Conservation (phyloP, 2,113 vertebrate species). For the Chloroceryle aenea region DNA sequence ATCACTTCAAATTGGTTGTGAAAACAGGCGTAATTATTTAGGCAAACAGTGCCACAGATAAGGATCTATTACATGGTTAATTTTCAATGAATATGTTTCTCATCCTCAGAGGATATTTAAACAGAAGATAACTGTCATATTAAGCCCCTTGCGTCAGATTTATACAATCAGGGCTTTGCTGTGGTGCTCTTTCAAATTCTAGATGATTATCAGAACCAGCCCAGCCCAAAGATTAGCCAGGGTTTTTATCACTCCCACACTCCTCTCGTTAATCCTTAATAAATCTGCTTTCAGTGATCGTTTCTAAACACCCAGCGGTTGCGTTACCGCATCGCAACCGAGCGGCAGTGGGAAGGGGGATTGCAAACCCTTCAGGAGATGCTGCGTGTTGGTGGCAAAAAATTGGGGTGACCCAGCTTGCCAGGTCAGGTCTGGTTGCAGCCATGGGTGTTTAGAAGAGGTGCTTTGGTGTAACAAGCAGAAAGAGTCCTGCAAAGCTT, state of each 20-base stretch:
- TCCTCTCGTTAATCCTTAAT: conserved; percentile 2
- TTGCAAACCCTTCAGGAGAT: not conserved
- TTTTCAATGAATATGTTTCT: not conserved
- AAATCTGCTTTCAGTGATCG: conserved; percentile 41
- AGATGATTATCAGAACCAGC: conserved; percentile 29
- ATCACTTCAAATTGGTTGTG: not conserved
- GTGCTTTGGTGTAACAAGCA: not conserved
- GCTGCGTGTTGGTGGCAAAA: not conserved
- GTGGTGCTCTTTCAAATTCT: not conserved
- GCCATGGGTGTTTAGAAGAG: too few species aligned
- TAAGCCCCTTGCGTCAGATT: conserved; percentile 27
- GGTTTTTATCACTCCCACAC: conserved; percentile 9
- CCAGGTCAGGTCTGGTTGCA: not conserved
- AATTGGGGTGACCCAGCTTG: not conserved
- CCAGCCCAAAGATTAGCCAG: not conserved
- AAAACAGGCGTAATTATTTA: conserved; percentile 43
- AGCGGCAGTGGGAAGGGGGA: not conserved
- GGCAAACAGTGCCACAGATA: conserved; percentile 21
- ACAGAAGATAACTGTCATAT: not conserved
- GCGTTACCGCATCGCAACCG: rapidly evolving
- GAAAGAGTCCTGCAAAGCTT: not conserved
- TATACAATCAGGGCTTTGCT: conserved; percentile 3
- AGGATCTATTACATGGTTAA: conserved; percentile 32
- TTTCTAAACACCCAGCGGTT: not conserved
- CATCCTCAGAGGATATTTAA: conserved; percentile 37